These are phyloP conservation scores for Bucorvus abyssinicus DNA, from an alignment of 2,797 vertebrate genomes.

Conservation along the genomic window DNA sequence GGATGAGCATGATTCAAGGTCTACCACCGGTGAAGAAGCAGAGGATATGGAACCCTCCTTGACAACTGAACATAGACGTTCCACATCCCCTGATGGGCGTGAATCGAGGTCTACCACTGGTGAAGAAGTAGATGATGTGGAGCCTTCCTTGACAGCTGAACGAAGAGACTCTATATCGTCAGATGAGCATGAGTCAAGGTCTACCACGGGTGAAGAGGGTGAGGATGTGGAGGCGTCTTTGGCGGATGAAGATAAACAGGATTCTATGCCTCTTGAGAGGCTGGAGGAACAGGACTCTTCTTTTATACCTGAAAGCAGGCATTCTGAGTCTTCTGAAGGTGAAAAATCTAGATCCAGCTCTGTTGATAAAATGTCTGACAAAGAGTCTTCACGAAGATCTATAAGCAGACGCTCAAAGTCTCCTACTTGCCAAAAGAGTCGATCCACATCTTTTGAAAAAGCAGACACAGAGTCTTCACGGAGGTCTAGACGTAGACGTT, in stretches of 20 bases:
- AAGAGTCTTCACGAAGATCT: constrained; percentile 82
- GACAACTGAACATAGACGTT: constrained; percentile 26
- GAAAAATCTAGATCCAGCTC: constrained; percentile 87
- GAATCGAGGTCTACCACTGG: constrained; percentile 47
- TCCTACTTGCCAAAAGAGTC: constrained; percentile 41
- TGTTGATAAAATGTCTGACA: constrained; percentile 72
- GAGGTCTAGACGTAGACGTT: constrained; percentile 81
- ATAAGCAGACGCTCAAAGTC: constrained; percentile 85
- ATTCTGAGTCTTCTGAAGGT: constrained; percentile 85
- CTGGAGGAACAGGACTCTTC: constrained; percentile 64
- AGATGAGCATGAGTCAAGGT: constrained; percentile 49
- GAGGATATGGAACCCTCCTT: constrained; percentile 40
- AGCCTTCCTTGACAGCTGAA: constrained; percentile 40
- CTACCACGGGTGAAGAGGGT: constrained; percentile 44
- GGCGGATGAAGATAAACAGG: constrained; percentile 48
- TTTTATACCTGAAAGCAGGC: constrained; percentile 77
- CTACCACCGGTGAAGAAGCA: constrained; percentile 32
- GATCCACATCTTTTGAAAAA: constrained; percentile 51
- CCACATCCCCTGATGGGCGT: constrained; percentile 34
- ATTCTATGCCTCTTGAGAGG: constrained; percentile 69
- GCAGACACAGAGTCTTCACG: constrained; percentile 74
- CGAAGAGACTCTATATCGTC: constrained; percentile 31
- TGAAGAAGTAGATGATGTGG: constrained; percentile 52
- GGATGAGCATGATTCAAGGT: constrained; percentile 49
- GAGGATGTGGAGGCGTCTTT: constrained; percentile 14